Evolutionary conservation across 2,113 vertebrate genomes (phyloP).

Genomic region (Channa maculata): DNA sequence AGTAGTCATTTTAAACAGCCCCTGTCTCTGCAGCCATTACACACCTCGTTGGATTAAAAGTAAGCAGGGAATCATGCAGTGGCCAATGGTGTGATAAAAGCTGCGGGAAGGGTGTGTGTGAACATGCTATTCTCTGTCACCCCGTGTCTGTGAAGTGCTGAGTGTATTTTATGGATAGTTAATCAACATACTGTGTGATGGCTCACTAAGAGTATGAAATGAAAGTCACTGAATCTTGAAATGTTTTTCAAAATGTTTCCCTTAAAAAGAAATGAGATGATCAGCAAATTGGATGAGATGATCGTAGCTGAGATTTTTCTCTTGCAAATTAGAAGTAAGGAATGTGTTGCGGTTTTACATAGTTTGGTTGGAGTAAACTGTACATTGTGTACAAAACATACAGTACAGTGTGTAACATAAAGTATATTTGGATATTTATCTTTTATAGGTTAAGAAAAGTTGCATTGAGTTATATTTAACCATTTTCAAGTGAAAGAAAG

Average conservation of each 20-base stretch:
- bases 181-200: conserved; percentile 24
- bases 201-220: conserved; percentile 31
- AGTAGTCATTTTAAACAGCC: conserved; percentile 51
- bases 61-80: conserved; percentile 40
- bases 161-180: conserved; percentile 21
- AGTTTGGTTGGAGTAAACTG: too few species aligned
- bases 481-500: too few species aligned
- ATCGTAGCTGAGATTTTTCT: neutral
- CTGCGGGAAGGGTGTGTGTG: neutral
- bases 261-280: conserved; percentile 5
- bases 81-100: conserved; percentile 46
- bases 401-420: too few species aligned
- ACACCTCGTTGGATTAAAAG: conserved; percentile 64
- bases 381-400: too few species aligned
- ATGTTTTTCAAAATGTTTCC: conserved; percentile 42
- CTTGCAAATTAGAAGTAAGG: neutral
- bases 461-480: too few species aligned
- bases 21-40: conserved; percentile 63
- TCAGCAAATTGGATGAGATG: neutral
- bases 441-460: too few species aligned
- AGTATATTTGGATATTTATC: too few species aligned
- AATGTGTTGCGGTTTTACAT: too few species aligned
- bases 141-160: conserved; percentile 10
- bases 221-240: conserved; percentile 52
- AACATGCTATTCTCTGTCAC: conserved; percentile 20